phyloP scores from a whole-genome alignment of 1,140 invertebrate genomes.

The Sitophilus oryzae region DNA sequence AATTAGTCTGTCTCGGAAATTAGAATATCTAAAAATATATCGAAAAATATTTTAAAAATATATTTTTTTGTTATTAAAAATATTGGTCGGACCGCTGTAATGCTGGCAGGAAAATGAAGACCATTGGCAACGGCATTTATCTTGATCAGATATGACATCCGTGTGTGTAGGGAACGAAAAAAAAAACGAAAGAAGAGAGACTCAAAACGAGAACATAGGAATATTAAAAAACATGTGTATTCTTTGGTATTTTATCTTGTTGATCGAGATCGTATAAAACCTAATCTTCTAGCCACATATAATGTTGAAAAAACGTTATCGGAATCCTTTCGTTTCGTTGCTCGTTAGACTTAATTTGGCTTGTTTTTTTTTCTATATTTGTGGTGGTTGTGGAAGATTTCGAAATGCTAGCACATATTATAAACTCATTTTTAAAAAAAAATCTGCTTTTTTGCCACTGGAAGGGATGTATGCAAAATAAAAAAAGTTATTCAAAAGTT shows the following conservation, averaged over 20 bases:
- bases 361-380: background rate
- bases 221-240: constrained; percentile 23
- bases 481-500: too few relatives aligned
- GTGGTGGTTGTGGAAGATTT: too few relatives aligned
- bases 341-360: background rate
- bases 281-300: constrained; percentile 3
- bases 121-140: constrained; percentile 20
- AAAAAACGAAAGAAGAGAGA: background rate
- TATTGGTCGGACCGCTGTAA: too few relatives aligned
- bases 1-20: too few relatives aligned
- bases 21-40: too few relatives aligned
- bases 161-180: constrained; percentile 5
- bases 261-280: constrained; percentile 13
- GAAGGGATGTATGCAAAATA: too few relatives aligned
- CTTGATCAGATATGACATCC: constrained; percentile 22
- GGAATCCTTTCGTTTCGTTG: background rate
- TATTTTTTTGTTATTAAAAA: too few relatives aligned
- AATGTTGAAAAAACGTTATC: background rate
- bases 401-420: too few relatives aligned
- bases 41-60: too few relatives aligned
- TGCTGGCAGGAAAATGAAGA: constrained; percentile 18
- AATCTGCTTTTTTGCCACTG: too few relatives aligned
- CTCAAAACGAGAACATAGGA: constrained; percentile 13
- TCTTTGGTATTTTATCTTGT: constrained; percentile 20
- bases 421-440: too few relatives aligned